phyloP scores from a whole-genome alignment of 2,797 vertebrate species.

The Argya squamiceps region DNA sequence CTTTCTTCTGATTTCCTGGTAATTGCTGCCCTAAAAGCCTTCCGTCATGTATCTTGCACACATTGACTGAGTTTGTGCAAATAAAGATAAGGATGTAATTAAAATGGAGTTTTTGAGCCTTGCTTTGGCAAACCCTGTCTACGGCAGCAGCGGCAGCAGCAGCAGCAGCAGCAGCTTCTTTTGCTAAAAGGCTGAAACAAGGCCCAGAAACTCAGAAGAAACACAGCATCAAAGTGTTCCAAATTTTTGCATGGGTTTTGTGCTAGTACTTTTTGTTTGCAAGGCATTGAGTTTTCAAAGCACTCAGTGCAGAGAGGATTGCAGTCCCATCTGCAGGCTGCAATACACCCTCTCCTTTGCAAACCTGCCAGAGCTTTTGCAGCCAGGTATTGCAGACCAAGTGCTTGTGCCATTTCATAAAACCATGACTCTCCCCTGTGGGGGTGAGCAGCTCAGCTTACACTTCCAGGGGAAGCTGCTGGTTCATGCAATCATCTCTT shows the following conservation, averaged over 20 bases:
- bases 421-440: accelerated
- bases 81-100: neutral
- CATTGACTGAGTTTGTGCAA: neutral
- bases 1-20: neutral
- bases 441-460: neutral
- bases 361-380: neutral
- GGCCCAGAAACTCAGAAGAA: neutral
- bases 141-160: neutral
- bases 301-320: neutral
- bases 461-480: neutral
- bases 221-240: accelerated
- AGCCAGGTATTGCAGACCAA: neutral
- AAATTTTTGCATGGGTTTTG: neutral
- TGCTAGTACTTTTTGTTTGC: neutral
- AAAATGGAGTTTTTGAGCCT: neutral
- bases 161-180: neutral
- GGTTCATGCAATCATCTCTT: neutral
- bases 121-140: neutral
- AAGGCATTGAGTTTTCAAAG: neutral
- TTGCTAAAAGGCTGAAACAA: neutral
- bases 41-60: neutral
- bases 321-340: neutral
- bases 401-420: neutral
- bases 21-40: neutral
- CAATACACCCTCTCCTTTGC: neutral